A percentile compares a stretch with the other conserved stretches of the same genome.
Conservation (phyloP, 2,888 invertebrate genomes). For the Dolichopus griseipennis region DNA sequence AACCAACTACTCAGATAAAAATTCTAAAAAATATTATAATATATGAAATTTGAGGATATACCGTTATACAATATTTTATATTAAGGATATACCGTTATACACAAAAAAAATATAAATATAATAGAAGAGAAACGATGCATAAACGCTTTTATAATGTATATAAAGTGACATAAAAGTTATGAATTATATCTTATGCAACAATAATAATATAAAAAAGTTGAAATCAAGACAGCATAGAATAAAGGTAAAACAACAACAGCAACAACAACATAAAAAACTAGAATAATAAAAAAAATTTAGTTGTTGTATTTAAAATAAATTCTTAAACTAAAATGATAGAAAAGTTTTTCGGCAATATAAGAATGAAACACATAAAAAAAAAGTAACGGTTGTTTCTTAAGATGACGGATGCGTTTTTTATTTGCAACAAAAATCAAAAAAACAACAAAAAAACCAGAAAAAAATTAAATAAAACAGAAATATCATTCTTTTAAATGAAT, state of each 20-base stretch:
- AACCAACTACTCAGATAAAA: too few species aligned
- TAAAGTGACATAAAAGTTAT: conserved; percentile 3
- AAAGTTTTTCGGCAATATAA: not conserved
- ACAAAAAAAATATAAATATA: not conserved
- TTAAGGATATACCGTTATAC: too few species aligned
- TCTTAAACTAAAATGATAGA: not conserved
- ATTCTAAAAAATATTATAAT: too few species aligned
- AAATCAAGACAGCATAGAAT: not conserved
- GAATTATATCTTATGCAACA: not conserved
- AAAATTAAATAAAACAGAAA: too few species aligned
- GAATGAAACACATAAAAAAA: not conserved
- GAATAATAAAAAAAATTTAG: not conserved
- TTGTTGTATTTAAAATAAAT: not conserved
- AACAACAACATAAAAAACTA: not conserved
- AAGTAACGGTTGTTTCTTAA: not conserved
- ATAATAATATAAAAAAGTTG: not conserved
- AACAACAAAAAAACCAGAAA: too few species aligned
- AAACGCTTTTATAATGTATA: not conserved
- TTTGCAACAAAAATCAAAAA: too few species aligned
- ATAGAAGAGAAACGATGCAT: not conserved
- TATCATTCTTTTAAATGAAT: too few species aligned
- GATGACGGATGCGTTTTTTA: conserved; percentile 5
- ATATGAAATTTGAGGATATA: too few species aligned
- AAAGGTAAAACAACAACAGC: not conserved
- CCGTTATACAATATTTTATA: too few species aligned